Percentiles rank a stretch among this genome's conserved stretches.
Evolutionary conservation across 1,140 invertebrate species (phyloP).

Genomic region (Nilaparvata lugens): DNA sequence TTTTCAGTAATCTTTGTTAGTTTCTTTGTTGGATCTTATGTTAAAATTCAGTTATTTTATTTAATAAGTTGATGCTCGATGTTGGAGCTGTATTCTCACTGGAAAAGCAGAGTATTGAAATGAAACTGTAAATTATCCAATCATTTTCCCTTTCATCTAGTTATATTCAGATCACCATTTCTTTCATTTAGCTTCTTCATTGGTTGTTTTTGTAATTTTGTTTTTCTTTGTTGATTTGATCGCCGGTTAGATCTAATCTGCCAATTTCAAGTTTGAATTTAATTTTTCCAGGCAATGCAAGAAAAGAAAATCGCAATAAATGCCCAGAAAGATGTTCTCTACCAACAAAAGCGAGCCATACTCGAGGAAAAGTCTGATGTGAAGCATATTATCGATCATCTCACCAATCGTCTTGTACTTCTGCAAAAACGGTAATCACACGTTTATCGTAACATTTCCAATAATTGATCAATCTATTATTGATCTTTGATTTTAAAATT

Average conservation of each 20-base stretch:
- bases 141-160: neutral
- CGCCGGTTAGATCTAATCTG: too few species aligned
- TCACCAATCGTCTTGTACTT: slow-evolving; percentile 47
- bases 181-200: too few species aligned
- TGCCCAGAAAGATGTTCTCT: slow-evolving; percentile 46
- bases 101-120: slow-evolving; percentile 45
- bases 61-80: slow-evolving; percentile 41
- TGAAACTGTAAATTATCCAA: slow-evolving; percentile 38
- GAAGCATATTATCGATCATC: slow-evolving; percentile 41
- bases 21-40: too few species aligned
- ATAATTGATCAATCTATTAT: too few species aligned
- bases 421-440: slow-evolving; percentile 40
- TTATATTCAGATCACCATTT: neutral
- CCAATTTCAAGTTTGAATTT: too few species aligned
- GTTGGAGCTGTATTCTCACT: slow-evolving; percentile 46
- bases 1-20: too few species aligned
- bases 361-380: slow-evolving; percentile 47
- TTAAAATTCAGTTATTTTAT: too few species aligned
- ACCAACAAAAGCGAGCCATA: slow-evolving; percentile 43
- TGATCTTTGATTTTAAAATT: too few species aligned
- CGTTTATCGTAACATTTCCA: neutral
- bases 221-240: too few species aligned
- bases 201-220: too few species aligned
- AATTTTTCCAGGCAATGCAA: slow-evolving; percentile 43
- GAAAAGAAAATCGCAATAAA: slow-evolving; percentile 51